Evolutionary conservation across 2,888 invertebrate species (phyloP).

Genomic region (Xestia c-nigrum): DNA sequence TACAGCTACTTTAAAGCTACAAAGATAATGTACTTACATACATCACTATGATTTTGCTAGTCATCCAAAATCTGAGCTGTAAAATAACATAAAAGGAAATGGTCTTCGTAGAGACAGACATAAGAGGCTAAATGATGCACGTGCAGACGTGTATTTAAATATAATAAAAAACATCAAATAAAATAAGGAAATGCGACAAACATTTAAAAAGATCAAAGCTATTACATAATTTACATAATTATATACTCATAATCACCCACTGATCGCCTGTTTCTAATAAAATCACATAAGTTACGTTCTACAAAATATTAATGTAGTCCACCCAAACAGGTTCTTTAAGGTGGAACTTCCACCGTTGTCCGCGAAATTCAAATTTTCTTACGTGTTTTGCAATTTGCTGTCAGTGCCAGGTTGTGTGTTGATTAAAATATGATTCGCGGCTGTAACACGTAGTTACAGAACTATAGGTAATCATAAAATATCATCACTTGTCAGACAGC

Average conservation of each 20-base stretch:
- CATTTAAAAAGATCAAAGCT: not conserved
- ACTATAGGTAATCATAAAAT: too few relatives aligned
- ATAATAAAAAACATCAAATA: not conserved
- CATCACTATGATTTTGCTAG: not conserved
- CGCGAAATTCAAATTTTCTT: too few relatives aligned
- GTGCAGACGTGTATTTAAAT: not conserved
- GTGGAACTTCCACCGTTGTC: too few relatives aligned
- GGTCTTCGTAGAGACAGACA: not conserved
- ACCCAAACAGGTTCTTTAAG: conserved; percentile 19
- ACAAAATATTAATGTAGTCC: not conserved
- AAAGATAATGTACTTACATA: too few relatives aligned
- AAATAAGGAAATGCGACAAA: conserved; percentile 1
- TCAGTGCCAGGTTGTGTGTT: too few relatives aligned
- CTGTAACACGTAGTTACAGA: too few relatives aligned
- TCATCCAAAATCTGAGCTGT: not conserved
- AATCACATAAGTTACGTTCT: conserved; percentile 11
- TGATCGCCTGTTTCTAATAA: not conserved
- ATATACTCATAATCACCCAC: not conserved
- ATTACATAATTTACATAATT: conserved; percentile 20
- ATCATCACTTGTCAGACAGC: too few relatives aligned
- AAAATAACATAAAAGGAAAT: not conserved
- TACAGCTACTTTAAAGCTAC: too few relatives aligned
- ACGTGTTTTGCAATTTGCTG: too few relatives aligned
- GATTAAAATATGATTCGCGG: too few relatives aligned
- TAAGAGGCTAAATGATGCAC: too few relatives aligned